Evolutionary conservation across 2,888 invertebrate species (phyloP), one percentile per base, ranked within the genome.

Genomic region (Leptopterna dolabrata): DNA sequence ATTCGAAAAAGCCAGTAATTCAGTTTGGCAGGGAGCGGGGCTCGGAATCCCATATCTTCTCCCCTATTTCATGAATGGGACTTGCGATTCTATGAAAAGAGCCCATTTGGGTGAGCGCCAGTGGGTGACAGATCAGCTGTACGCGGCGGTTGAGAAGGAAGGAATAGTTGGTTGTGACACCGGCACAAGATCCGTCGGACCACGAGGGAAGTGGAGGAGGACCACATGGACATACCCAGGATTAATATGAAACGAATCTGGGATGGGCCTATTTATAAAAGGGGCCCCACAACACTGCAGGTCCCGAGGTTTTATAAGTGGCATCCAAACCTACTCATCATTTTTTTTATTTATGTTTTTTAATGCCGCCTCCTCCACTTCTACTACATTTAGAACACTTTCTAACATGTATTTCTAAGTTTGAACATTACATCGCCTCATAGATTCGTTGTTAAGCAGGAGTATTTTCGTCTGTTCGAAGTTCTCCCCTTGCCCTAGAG

Each of bases 211-310:
- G 16, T 29, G 36, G 16, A 76, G 43, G 27, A 36, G 76, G n/a
- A 36, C 76, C 76, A 76, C 76, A 76, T 76, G 76, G 76, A 76
- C 36, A 36, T 16, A 43, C 36, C 16, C 36, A 43, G 76, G 43
- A 76, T 76, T 76, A 76, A 76, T 76, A 41, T 76, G 76, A 76
- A 76, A 76, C 76, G 76, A 76, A 76, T 76, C 76, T 76, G 36
- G 36, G 76, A 71, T 71, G 36, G 13, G 16, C 19, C 76, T 76
- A 76, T 76, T 76, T 76, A 76, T 76, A 76, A 76, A 76, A 36
- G 3, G 76, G 63, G 24, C 63, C 27, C 19, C 63, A 63, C 19
- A 63, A 63, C 63, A 63, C 63, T 24, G 63, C 24, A 24, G 63
- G 63, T 63, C 24, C 7, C 63, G 19, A 51, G 19, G 63, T 63